Conservation (phyloP, 92 coral and sea anemone species). For the Pocillopora meandrina region DNA sequence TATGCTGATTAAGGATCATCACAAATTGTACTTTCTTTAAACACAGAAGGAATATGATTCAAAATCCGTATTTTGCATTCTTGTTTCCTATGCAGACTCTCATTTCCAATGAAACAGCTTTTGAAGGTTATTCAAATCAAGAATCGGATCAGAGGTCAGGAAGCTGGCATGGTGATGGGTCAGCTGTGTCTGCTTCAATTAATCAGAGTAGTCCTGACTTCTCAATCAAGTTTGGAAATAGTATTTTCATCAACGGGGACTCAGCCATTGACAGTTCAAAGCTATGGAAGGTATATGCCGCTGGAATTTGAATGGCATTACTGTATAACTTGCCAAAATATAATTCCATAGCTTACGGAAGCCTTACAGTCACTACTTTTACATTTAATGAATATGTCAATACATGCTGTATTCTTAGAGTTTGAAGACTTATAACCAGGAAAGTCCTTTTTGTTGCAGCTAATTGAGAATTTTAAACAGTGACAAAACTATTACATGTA, state of each 20-base stretch:
- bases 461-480: too few relatives aligned
- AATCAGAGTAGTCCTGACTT: conserved; percentile 10
- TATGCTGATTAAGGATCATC: too few relatives aligned
- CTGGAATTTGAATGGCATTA: too few relatives aligned
- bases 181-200: conserved; percentile 1
- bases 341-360: too few relatives aligned
- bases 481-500: too few relatives aligned
- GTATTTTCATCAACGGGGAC: conserved; percentile 12
- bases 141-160: conserved; percentile 9
- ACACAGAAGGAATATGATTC: not conserved
- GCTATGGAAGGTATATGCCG: conserved; percentile 75
- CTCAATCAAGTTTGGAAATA: conserved; percentile 21
- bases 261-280: conserved; percentile 56
- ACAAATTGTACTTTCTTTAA: too few relatives aligned
- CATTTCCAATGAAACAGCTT: not conserved
- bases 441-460: too few relatives aligned
- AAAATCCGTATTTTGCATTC: not conserved
- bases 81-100: conserved; percentile 12
- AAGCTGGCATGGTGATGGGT: conserved; percentile 5
- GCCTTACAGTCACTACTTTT: too few relatives aligned
- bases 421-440: too few relatives aligned
- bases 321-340: too few relatives aligned
- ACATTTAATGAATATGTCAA: too few relatives aligned
- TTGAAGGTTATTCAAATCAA: not conserved
- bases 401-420: too few relatives aligned